Percentiles rank a stretch among this genome's conserved stretches.
These are phyloP conservation scores for Capitella teleta DNA, from an alignment of 1,140 invertebrate species.

Conservation along the genomic window DNA sequence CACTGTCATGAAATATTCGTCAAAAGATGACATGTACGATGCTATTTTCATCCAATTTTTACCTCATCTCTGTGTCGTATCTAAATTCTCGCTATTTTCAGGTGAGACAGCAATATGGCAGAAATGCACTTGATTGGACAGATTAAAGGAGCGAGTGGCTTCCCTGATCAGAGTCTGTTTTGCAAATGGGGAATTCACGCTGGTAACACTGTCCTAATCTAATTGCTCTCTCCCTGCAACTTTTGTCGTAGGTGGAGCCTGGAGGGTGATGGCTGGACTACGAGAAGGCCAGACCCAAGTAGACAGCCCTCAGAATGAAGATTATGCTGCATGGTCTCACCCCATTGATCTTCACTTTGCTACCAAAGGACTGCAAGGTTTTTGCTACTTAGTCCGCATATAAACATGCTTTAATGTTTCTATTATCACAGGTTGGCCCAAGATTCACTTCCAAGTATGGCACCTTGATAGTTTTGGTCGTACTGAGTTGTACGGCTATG, in stretches of 20 bases:
- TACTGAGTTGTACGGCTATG: slow-evolving; percentile 72
- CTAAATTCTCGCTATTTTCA: too few relatives aligned
- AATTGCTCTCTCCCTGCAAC: neutral
- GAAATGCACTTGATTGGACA: slow-evolving; percentile 82
- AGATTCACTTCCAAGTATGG: slow-evolving; percentile 70
- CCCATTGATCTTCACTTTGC: slow-evolving; percentile 75
- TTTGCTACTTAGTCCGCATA: neutral
- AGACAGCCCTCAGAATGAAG: slow-evolving; percentile 56
- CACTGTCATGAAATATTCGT: too few relatives aligned
- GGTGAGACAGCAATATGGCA: too few relatives aligned
- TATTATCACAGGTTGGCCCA: slow-evolving; percentile 62
- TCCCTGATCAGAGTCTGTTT: slow-evolving; percentile 63
- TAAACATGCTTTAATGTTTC: neutral
- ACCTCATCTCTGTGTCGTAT: too few relatives aligned
- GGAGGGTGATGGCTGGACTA: slow-evolving; percentile 64
- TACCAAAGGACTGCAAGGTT: slow-evolving; percentile 68
- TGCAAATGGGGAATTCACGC: slow-evolving; percentile 78
- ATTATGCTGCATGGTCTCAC: slow-evolving; percentile 62
- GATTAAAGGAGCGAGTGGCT: slow-evolving; percentile 61
- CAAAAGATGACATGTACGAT: too few relatives aligned
- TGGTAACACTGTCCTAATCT: slow-evolving; percentile 47
- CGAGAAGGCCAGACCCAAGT: slow-evolving; percentile 76
- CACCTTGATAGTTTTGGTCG: slow-evolving; percentile 64
- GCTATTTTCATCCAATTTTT: too few relatives aligned
- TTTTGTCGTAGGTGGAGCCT: slow-evolving; percentile 56